Conservation (phyloP, 2,113 vertebrate species). For the human region DNA sequence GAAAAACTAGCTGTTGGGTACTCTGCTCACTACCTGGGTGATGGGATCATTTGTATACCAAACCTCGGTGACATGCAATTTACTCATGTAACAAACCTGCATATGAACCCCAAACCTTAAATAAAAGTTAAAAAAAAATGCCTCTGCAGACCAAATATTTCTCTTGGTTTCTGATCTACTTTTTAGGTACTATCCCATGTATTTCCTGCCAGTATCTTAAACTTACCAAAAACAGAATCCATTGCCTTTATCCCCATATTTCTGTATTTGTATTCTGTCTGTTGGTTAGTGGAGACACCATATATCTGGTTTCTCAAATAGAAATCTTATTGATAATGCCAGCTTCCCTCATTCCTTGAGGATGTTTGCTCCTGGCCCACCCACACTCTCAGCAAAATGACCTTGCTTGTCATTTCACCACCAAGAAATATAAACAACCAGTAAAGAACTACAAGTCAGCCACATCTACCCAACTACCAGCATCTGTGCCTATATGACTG, state of each 20-base stretch:
- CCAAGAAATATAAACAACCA: background rate
- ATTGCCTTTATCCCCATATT: conserved; percentile 4
- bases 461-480: background rate
- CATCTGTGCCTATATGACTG: background rate
- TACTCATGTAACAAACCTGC: no score
- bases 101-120: no score
- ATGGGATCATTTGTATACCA: no score
- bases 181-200: background rate
- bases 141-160: background rate
- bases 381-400: background rate
- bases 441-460: background rate
- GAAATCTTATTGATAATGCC: background rate
- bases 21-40: no score
- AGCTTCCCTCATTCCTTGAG: background rate
- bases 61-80: no score
- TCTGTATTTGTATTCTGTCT: background rate
- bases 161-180: background rate
- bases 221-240: background rate
- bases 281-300: background rate
- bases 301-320: background rate
- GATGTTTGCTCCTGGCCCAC: background rate
- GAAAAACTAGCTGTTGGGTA: no score
- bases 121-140: background rate
- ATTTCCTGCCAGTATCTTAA: background rate
- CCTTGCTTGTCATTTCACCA: background rate